These are phyloP conservation scores for Oryzias curvinotus DNA, from an alignment of 2,113 vertebrate species.

Conservation along the genomic window DNA sequence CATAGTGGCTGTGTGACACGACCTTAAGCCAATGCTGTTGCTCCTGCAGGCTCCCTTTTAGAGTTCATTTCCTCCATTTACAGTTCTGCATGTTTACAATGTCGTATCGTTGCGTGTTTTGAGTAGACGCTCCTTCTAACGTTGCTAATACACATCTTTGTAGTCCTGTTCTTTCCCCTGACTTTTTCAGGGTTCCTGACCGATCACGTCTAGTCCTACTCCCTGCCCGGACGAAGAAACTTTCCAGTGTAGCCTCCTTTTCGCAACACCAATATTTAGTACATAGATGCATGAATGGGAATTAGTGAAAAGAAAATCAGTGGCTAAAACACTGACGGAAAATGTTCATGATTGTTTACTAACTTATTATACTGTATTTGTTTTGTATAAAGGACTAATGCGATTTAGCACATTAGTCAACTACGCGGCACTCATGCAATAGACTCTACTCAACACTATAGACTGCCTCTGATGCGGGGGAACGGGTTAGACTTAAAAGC, in stretches of 20 bases:
- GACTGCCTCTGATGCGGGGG: conserved; percentile 62
- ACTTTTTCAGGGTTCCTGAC: conserved; percentile 57
- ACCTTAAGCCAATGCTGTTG: conserved; percentile 79
- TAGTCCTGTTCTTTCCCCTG: conserved; percentile 58
- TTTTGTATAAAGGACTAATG: conserved; percentile 67
- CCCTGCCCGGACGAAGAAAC: conserved; percentile 49
- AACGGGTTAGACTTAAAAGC: conserved; percentile 63
- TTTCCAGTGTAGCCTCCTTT: conserved; percentile 61
- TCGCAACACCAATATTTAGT: conserved; percentile 53
- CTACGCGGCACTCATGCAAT: conserved; percentile 76
- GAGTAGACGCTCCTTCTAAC: conserved; percentile 49
- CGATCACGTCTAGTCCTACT: conserved; percentile 62
- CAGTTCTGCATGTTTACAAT: conserved; percentile 71
- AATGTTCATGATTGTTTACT: conserved; percentile 74
- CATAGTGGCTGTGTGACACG: no score
- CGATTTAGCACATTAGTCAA: conserved; percentile 65
- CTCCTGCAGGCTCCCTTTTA: conserved; percentile 75
- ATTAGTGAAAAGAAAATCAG: conserved; percentile 61
- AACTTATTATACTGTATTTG: conserved; percentile 60
- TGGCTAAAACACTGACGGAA: conserved; percentile 61
- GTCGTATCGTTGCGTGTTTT: conserved; percentile 65
- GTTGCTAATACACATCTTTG: conserved; percentile 52
- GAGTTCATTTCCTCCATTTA: conserved; percentile 65
- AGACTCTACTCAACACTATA: conserved; percentile 71
- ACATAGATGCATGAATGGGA: conserved; percentile 72